Evolutionary conservation across 2,888 invertebrate species (phyloP).

Genomic region (Phyllotreta cruciferae): DNA sequence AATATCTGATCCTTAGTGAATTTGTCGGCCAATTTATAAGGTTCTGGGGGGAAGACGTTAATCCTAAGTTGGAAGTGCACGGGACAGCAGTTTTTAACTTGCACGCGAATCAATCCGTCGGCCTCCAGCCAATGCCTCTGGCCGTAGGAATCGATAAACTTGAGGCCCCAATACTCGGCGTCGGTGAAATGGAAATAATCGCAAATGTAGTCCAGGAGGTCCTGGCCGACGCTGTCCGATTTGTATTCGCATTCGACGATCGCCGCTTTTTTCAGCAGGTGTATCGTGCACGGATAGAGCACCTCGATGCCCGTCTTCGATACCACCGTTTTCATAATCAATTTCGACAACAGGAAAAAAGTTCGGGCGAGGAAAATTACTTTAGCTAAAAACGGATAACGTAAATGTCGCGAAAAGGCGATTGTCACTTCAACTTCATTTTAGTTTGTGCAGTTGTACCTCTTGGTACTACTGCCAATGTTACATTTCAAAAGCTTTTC

Average conservation of each 20-base stretch:
- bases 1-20: conserved; percentile 39
- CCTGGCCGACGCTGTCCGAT: conserved; percentile 40
- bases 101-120: conserved; percentile 39
- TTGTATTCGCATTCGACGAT: conserved; percentile 44
- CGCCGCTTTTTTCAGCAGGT: conserved; percentile 40
- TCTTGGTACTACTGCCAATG: too few relatives aligned
- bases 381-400: too few relatives aligned
- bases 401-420: too few relatives aligned
- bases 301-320: conserved; percentile 41
- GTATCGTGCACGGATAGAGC: conserved; percentile 41
- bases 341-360: conserved; percentile 10
- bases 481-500: too few relatives aligned
- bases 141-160: conserved; percentile 40
- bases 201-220: conserved; percentile 41
- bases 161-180: conserved; percentile 40
- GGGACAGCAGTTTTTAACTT: conserved; percentile 39
- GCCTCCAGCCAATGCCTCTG: conserved; percentile 42
- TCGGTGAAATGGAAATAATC: conserved; percentile 39
- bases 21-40: conserved; percentile 39
- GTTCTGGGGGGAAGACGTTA: conserved; percentile 44
- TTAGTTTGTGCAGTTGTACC: too few relatives aligned
- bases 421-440: too few relatives aligned
- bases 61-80: conserved; percentile 42
- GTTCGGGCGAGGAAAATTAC: too few relatives aligned
- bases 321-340: conserved; percentile 42